Conservation (phyloP, 2,797 vertebrate species). For the Tamandua tetradactyla region DNA sequence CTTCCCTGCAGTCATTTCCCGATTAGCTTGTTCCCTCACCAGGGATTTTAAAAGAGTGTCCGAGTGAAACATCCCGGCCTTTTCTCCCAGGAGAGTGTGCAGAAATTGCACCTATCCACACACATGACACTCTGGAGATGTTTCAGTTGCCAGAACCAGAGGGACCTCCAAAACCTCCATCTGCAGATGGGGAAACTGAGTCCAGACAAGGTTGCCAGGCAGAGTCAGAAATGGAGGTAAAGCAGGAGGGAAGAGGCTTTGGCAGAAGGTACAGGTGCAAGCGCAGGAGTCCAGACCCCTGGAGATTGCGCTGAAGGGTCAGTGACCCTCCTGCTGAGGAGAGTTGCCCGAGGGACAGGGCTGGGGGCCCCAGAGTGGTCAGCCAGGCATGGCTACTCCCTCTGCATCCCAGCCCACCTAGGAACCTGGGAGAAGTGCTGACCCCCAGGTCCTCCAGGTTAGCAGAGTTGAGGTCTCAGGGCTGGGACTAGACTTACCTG, state of each 20-base stretch:
- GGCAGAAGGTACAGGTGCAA: background rate
- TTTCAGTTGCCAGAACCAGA: too few species aligned
- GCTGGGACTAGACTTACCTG: fast-evolving
- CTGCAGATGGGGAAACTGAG: background rate
- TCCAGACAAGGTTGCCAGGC: too few species aligned
- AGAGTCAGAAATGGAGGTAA: background rate
- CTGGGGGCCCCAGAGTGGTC: background rate
- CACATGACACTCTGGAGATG: fast-evolving
- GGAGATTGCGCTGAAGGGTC: too few species aligned
- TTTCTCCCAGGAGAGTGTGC: fast-evolving
- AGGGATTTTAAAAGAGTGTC: background rate
- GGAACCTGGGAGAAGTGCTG: fast-evolving
- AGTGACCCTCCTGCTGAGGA: too few species aligned
- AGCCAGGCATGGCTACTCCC: fast-evolving
- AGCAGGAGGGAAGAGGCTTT: background rate
- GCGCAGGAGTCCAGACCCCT: background rate
- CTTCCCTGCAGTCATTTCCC: background rate
- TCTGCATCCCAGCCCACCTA: fast-evolving
- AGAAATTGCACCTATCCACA: fast-evolving
- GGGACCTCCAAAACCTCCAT: fast-evolving
- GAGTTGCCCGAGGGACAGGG: background rate
- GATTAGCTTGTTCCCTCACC: fast-evolving
- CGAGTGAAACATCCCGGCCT: fast-evolving
- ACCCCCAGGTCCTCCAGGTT: too few species aligned
- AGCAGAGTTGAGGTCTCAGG: fast-evolving